Percentiles rank a stretch among this genome's conserved stretches.
These are phyloP conservation scores for Myrmecophaga tridactyla DNA, from an alignment of 2,113 vertebrate species.

Conservation along the genomic window DNA sequence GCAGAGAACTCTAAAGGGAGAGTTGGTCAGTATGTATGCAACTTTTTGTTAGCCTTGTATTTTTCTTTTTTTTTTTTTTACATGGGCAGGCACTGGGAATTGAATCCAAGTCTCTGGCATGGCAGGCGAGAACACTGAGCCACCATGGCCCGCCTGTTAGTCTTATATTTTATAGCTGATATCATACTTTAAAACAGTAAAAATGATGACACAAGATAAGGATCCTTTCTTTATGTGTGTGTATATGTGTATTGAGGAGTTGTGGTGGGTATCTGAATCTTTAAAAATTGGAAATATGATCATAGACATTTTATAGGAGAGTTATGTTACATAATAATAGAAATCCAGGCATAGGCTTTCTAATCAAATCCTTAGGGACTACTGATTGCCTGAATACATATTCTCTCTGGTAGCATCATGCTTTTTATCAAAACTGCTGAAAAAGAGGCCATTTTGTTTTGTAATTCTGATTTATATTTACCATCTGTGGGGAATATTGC, in stretches of 20 bases:
- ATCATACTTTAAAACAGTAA: not conserved
- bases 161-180: not conserved
- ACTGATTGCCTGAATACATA: conserved; percentile 5
- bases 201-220: not conserved
- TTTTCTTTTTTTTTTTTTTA: too few relatives aligned
- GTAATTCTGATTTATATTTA: conserved; percentile 40
- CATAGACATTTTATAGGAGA: not conserved
- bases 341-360: conserved; percentile 18
- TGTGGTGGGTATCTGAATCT: not conserved
- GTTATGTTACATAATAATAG: not conserved
- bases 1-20: not conserved
- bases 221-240: not conserved
- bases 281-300: not conserved
- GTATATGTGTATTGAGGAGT: not conserved
- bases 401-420: not conserved
- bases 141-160: too few relatives aligned
- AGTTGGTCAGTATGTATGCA: not conserved
- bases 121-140: too few relatives aligned
- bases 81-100: too few relatives aligned
- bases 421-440: not conserved
- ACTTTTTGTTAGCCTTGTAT: too few relatives aligned
- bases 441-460: conserved; percentile 47
- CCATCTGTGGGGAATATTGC: not conserved
- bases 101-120: too few relatives aligned
- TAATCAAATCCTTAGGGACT: not conserved